Evolutionary conservation across 2,113 vertebrate species (phyloP).

Genomic region (Rhabdornis inornatus): DNA sequence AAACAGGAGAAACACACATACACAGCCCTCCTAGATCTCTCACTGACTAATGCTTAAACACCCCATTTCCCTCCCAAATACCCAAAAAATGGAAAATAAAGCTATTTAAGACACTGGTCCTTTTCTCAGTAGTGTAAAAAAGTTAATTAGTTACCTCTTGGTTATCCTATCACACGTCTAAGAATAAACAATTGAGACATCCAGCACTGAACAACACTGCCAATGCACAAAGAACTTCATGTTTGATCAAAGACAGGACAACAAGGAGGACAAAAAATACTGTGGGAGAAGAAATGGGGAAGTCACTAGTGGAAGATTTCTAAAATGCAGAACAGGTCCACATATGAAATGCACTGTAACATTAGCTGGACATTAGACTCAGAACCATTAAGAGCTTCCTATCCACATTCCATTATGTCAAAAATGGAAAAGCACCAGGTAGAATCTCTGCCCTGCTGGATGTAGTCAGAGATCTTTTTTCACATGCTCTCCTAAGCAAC

Average conservation of each 20-base stretch:
- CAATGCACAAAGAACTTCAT: fast-evolving
- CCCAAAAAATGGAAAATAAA: not conserved
- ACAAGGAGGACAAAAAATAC: not conserved
- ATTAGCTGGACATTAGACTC: not conserved
- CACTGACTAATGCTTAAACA: not conserved
- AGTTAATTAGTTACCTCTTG: not conserved
- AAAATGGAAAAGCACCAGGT: not conserved
- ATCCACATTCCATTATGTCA: not conserved
- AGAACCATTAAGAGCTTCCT: not conserved
- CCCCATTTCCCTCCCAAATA: not conserved
- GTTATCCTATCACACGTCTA: not conserved
- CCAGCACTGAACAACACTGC: not conserved
- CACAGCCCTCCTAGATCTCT: not conserved
- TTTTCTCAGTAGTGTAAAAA: not conserved
- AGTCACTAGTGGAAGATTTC: not conserved
- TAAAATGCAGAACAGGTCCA: not conserved
- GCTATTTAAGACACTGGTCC: not conserved
- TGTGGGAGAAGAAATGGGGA: not conserved
- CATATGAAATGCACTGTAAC: not conserved
- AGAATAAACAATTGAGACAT: not conserved
- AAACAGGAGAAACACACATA: not conserved
- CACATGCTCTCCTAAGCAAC: not conserved
- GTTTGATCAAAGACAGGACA: not conserved
- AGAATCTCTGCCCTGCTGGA: not conserved
- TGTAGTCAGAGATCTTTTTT: not conserved